Conservation (phyloP, 2,113 vertebrate genomes). For the Eidolon helvum region DNA sequence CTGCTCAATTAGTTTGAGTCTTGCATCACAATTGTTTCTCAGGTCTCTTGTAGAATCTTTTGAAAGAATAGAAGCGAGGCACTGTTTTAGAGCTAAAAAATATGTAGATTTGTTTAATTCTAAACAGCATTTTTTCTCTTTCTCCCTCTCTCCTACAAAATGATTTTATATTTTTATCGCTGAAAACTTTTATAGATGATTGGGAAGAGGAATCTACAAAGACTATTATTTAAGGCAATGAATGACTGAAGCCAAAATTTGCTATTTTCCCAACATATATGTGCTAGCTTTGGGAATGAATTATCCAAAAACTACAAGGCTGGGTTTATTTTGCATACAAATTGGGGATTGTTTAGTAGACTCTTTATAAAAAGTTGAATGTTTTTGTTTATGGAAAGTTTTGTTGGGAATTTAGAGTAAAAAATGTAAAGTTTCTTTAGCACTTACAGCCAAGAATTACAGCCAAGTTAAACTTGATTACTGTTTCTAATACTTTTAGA, state of each 20-base stretch:
- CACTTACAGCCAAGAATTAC: not conserved
- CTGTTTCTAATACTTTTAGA: slow-evolving; percentile 18
- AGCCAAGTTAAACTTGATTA: slow-evolving; percentile 21
- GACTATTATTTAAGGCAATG: not conserved
- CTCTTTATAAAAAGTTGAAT: not conserved
- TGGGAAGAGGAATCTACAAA: not conserved
- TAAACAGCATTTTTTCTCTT: not conserved
- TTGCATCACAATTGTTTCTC: not conserved
- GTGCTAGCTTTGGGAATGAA: not conserved
- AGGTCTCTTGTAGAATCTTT: not conserved
- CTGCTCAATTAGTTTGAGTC: not conserved
- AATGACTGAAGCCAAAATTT: not conserved
- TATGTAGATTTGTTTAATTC: not conserved
- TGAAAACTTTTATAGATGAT: not conserved
- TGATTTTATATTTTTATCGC: not conserved
- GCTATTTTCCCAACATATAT: not conserved
- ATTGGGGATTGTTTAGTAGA: not conserved
- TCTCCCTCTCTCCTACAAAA: not conserved
- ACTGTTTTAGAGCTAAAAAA: not conserved
- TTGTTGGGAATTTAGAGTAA: slow-evolving; percentile 22
- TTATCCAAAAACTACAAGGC: not conserved
- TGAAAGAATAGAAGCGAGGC: not conserved
- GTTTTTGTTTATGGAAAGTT: slow-evolving; percentile 42
- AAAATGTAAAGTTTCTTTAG: slow-evolving; percentile 15
- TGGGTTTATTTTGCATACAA: slow-evolving; percentile 12